These are phyloP conservation scores for Pissodes strobi DNA, from an alignment of 1,140 invertebrate species.

Conservation along the genomic window DNA sequence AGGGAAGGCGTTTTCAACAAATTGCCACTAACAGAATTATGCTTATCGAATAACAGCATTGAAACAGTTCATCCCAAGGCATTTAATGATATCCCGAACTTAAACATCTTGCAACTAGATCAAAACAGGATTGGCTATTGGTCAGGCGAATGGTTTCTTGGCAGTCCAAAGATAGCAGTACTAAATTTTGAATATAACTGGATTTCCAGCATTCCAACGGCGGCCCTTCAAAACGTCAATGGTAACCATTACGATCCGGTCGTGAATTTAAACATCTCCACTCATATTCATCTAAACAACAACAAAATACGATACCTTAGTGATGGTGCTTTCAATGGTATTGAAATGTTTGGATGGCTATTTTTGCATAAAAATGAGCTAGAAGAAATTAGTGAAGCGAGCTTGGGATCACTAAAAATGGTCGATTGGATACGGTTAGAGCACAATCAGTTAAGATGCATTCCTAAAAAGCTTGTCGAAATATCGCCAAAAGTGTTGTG, in stretches of 20 bases:
- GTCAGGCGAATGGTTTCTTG: conserved; percentile 47
- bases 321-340: conserved; percentile 44
- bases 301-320: conserved; percentile 47
- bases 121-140: conserved; percentile 46
- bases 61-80: conserved; percentile 45
- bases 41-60: conserved; percentile 48
- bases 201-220: conserved; percentile 41
- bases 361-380: conserved; percentile 49
- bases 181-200: conserved; percentile 48
- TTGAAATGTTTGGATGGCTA: conserved; percentile 47
- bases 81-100: conserved; percentile 48
- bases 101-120: conserved; percentile 45
- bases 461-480: conserved; percentile 42
- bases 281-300: conserved; percentile 47
- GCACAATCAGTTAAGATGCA: conserved; percentile 45
- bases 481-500: conserved; percentile 44
- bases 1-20: conserved; percentile 48
- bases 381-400: conserved; percentile 36
- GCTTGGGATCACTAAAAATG: conserved; percentile 39
- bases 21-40: conserved; percentile 43
- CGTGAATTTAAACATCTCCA: conserved; percentile 40
- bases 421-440: conserved; percentile 46
- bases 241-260: conserved; percentile 41
- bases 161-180: conserved; percentile 44
- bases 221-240: conserved; percentile 45